Conservation (phyloP, 2,113 vertebrate genomes). For the Tachuris rubrigastra region DNA sequence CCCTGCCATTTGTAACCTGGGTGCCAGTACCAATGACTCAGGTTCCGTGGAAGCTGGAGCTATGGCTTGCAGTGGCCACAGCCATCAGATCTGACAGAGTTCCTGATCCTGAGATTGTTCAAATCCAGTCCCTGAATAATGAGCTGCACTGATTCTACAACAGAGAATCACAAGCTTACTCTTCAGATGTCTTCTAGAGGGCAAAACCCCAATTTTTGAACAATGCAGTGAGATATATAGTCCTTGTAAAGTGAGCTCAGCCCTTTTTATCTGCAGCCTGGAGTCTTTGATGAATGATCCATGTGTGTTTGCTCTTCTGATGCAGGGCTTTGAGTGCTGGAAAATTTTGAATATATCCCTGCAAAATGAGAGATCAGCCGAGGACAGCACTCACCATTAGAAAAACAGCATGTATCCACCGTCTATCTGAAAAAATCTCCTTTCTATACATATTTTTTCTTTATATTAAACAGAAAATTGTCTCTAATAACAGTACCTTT, state of each 20-base stretch:
- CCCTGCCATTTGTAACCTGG: background rate
- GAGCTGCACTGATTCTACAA: background rate
- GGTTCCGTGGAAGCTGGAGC: background rate
- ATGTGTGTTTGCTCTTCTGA: background rate
- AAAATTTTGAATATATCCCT: background rate
- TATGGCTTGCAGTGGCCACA: background rate
- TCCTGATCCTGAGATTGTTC: background rate
- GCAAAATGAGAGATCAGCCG: background rate
- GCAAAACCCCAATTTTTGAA: background rate
- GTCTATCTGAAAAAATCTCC: background rate
- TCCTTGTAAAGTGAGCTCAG: background rate
- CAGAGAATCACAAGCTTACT: background rate
- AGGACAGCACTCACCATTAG: background rate
- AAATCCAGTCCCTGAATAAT: background rate
- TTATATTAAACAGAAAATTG: slow-evolving; percentile 10
- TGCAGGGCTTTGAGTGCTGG: background rate
- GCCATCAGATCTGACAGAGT: background rate
- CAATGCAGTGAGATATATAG: background rate
- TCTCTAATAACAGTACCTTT: slow-evolving; percentile 44
- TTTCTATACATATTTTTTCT: background rate
- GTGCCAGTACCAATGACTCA: background rate
- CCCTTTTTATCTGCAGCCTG: background rate
- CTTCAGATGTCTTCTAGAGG: background rate
- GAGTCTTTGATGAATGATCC: background rate
- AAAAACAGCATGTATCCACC: background rate